phyloP scores from a whole-genome alignment of 2,888 invertebrate species.

The Mystacides longicornis region DNA sequence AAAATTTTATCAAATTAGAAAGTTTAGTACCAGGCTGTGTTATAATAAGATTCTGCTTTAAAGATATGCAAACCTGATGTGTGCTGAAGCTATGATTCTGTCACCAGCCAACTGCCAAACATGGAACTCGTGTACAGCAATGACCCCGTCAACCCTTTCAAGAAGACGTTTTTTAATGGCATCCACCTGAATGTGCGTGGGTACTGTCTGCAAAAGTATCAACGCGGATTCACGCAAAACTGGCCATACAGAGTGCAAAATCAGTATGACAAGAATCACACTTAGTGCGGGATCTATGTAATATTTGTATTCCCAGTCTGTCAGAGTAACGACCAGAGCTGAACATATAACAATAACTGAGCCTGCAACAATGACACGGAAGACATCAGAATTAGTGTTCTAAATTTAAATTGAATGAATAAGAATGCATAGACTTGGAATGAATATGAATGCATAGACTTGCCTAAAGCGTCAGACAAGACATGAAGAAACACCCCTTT shows the following conservation, averaged over 20 bases:
- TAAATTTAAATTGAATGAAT: slow-evolving; percentile 28
- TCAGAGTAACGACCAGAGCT: slow-evolving; percentile 70
- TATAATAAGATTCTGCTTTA: background rate
- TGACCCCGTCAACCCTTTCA: slow-evolving; percentile 86
- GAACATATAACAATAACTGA: slow-evolving; percentile 87
- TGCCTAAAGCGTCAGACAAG: slow-evolving; percentile 91
- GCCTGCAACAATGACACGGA: slow-evolving; percentile 45
- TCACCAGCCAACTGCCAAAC: slow-evolving; percentile 98
- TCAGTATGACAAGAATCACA: slow-evolving; percentile 78
- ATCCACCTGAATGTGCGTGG: slow-evolving; percentile 93
- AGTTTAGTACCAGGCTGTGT: background rate
- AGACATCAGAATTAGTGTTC: background rate
- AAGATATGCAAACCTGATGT: slow-evolving; percentile 66
- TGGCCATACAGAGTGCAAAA: slow-evolving; percentile 86
- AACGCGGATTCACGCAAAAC: slow-evolving; percentile 87
- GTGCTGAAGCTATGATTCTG: slow-evolving; percentile 94
- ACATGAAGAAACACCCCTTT: slow-evolving; percentile 99
- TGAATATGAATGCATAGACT: too few relatives aligned
- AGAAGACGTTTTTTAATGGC: slow-evolving; percentile 81
- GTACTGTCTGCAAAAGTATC: slow-evolving; percentile 95
- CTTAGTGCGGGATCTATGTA: slow-evolving; percentile 95
- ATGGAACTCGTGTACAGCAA: slow-evolving; percentile 96
- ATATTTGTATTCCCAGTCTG: slow-evolving; percentile 70
- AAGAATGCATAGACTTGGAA: background rate
- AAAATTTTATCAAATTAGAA: slow-evolving; percentile 4